Evolutionary conservation across 2,888 invertebrate genomes (phyloP).

Genomic region (Bugula neritina): DNA sequence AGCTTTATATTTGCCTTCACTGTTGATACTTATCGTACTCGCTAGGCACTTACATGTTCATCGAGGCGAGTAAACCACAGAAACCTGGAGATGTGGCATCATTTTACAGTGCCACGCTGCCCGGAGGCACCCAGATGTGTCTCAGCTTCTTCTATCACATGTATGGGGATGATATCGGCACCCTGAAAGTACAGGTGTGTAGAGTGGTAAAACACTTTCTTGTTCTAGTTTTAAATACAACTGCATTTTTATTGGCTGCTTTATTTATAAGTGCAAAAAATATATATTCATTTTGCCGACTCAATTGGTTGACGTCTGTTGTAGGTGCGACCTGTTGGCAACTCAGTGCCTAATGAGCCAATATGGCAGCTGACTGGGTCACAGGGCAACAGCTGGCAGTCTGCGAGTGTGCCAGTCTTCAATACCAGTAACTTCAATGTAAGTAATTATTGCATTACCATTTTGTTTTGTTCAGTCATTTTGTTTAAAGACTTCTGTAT

Average conservation of each 20-base stretch:
- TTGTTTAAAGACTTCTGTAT: too few species aligned
- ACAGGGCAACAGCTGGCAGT: constrained; percentile 33
- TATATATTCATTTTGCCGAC: too few species aligned
- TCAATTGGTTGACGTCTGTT: too few species aligned
- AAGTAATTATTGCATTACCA: too few species aligned
- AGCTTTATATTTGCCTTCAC: too few species aligned
- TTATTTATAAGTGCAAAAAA: too few species aligned
- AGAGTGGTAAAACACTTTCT: not conserved
- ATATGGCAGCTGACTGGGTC: constrained; percentile 35
- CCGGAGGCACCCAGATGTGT: constrained; percentile 25
- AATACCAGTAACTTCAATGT: constrained; percentile 14
- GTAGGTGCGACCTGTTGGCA: not conserved
- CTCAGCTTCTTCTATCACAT: constrained; percentile 44
- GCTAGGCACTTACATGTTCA: constrained; percentile 40
- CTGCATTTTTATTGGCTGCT: too few species aligned
- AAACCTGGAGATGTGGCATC: not conserved
- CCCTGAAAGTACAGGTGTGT: constrained; percentile 32
- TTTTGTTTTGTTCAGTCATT: too few species aligned
- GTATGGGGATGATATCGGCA: constrained; percentile 39
- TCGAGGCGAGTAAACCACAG: constrained; percentile 12
- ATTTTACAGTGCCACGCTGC: constrained; percentile 27
- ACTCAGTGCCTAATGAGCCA: not conserved
- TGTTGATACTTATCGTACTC: too few species aligned
- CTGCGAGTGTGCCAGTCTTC: not conserved
- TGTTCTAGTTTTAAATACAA: not conserved